Evolutionary conservation across 1,140 invertebrate species (phyloP).

Genomic region (Drosophila nikananu): DNA sequence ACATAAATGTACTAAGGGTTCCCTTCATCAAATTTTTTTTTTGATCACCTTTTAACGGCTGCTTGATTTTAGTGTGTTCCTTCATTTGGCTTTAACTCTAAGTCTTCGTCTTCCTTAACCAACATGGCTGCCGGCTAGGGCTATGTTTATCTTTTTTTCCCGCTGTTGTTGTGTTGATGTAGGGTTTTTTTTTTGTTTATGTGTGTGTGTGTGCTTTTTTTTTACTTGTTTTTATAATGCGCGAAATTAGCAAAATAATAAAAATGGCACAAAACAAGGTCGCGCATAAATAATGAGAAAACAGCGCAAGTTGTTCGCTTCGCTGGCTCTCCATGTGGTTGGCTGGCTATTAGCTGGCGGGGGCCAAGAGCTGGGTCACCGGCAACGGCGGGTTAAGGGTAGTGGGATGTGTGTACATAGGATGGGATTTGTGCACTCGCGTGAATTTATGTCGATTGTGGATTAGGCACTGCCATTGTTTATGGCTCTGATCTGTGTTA

Average conservation of each 20-base stretch:
- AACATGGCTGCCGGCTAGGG: constrained; percentile 12
- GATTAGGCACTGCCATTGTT: constrained; percentile 63
- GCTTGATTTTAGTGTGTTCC: constrained; percentile 20
- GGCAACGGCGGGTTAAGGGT: constrained; percentile 22
- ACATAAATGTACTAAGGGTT: background rate
- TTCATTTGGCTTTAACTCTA: constrained; percentile 28
- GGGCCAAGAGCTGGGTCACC: constrained; percentile 22
- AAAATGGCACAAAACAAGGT: constrained; percentile 82
- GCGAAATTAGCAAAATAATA: constrained; percentile 82
- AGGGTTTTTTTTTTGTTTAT: constrained; percentile 34
- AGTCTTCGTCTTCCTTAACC: constrained; percentile 9
- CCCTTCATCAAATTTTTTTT: background rate
- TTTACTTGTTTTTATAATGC: constrained; percentile 72
- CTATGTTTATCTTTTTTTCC: constrained; percentile 31
- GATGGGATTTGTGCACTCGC: constrained; percentile 60
- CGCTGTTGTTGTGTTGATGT: constrained; percentile 32
- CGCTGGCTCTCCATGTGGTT: constrained; percentile 69
- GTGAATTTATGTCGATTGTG: constrained; percentile 78
- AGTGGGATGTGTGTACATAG: constrained; percentile 3
- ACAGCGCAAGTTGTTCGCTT: constrained; percentile 71
- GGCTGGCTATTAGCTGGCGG: constrained; percentile 3
- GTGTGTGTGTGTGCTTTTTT: background rate
- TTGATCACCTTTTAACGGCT: background rate
- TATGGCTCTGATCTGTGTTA: constrained; percentile 21
- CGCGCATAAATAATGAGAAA: constrained; percentile 82